Evolutionary conservation across 2,888 invertebrate genomes (phyloP).

Genomic region (Nesidiocoris tenuis): DNA sequence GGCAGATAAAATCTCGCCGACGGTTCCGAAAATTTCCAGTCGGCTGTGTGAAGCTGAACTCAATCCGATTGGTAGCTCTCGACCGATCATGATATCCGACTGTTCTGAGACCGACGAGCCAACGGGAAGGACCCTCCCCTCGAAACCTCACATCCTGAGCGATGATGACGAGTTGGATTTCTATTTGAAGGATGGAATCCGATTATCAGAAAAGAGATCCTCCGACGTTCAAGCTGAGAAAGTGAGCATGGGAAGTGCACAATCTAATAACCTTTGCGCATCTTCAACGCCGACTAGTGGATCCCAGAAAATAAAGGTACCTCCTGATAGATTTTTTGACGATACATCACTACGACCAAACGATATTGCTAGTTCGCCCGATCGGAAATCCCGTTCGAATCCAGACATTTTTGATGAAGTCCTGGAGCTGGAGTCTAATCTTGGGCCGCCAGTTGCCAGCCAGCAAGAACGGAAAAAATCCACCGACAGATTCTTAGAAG

Average conservation of each 20-base stretch:
- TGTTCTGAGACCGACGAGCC: neutral
- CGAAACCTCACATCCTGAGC: neutral
- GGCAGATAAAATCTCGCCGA: neutral
- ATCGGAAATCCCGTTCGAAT: neutral
- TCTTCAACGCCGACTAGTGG: neutral
- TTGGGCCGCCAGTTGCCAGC: neutral
- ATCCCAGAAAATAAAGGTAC: neutral
- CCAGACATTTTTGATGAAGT: no score
- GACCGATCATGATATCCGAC: neutral
- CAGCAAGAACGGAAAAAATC: slow-evolving; percentile 3
- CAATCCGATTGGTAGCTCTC: neutral
- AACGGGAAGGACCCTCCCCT: neutral
- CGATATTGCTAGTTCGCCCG: neutral
- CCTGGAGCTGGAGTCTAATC: neutral
- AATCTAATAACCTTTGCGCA: neutral
- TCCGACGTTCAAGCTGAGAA: neutral
- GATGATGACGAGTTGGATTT: slow-evolving; percentile 26
- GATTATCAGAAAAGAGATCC: neutral
- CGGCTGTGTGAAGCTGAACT: neutral
- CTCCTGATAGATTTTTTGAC: neutral
- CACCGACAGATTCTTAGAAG: slow-evolving; percentile 21
- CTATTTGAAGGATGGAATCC: slow-evolving; percentile 6
- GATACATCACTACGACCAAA: neutral
- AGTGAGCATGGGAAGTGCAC: neutral
- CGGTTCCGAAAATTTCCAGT: neutral